Percentiles rank a stretch among this genome's conserved stretches.
These are phyloP conservation scores for Sorex maritimensis DNA, from an alignment of 2,797 vertebrate species.

Conservation along the genomic window DNA sequence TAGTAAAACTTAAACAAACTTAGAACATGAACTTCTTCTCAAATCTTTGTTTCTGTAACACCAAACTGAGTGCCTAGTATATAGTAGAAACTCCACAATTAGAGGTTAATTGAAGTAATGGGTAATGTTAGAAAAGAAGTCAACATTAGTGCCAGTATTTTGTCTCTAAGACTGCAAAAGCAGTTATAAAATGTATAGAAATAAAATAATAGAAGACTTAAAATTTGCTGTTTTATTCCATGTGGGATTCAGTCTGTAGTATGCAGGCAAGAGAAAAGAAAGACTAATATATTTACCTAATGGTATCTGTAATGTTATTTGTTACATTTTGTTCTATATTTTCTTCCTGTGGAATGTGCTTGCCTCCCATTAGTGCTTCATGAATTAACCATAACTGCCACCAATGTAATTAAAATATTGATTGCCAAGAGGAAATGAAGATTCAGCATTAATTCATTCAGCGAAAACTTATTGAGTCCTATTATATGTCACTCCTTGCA, in stretches of 20 bases:
- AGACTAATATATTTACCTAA: slow-evolving; percentile 74
- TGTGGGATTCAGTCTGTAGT: slow-evolving; percentile 56
- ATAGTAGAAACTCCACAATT: not conserved
- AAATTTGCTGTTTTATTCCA: slow-evolving; percentile 72
- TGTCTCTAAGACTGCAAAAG: not conserved
- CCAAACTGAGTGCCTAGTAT: not conserved
- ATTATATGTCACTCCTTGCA: slow-evolving; percentile 59
- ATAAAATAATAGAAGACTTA: not conserved
- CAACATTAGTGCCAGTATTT: not conserved
- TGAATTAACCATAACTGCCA: slow-evolving; percentile 84
- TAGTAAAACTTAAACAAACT: not conserved
- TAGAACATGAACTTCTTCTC: not conserved
- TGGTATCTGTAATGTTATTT: slow-evolving; percentile 60
- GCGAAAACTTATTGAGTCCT: slow-evolving; percentile 73
- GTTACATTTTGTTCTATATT: slow-evolving; percentile 73
- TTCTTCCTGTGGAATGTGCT: slow-evolving; percentile 71
- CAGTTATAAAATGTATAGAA: slow-evolving; percentile 17
- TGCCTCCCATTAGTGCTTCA: slow-evolving; percentile 81
- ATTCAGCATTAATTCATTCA: slow-evolving; percentile 83
- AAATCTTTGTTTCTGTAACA: not conserved
- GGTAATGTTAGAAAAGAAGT: not conserved
- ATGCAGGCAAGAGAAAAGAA: not conserved
- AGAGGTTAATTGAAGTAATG: not conserved
- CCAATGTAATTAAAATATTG: slow-evolving; percentile 86
- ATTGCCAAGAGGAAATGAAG: slow-evolving; percentile 78